phyloP scores from a whole-genome alignment of 1,140 invertebrate species.

The Trachymyrmex septentrionalis region DNA sequence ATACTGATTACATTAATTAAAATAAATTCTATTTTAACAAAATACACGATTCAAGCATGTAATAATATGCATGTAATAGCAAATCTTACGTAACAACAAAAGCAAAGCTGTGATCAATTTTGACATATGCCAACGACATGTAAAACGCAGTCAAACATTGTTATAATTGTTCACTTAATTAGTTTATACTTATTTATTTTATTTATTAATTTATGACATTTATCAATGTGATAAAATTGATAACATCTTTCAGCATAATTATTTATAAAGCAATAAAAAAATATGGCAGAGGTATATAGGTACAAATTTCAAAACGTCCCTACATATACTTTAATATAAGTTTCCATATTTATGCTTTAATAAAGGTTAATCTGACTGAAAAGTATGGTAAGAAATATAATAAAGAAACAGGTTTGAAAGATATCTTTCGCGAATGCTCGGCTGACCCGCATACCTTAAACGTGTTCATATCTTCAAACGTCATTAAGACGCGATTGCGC shows the following conservation, averaged over 20 bases:
- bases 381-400: neutral
- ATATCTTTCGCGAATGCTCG: slow-evolving; percentile 31
- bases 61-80: too few species aligned
- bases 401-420: slow-evolving; percentile 28
- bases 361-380: slow-evolving; percentile 6
- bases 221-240: neutral
- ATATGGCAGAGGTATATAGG: neutral
- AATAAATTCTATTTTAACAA: neutral
- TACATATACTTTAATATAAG: too few species aligned
- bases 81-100: too few species aligned
- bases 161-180: neutral
- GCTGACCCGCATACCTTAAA: slow-evolving; percentile 57
- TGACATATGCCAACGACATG: too few species aligned
- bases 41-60: too few species aligned
- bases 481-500: slow-evolving; percentile 48
- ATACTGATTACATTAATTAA: neutral
- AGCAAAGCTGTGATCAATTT: too few species aligned
- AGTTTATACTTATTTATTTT: too few species aligned
- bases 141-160: neutral
- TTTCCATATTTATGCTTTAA: neutral
- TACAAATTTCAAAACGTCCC: neutral
- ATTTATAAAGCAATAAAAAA: neutral
- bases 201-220: neutral
- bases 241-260: neutral
- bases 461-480: slow-evolving; percentile 43